Conservation (phyloP, 2,113 vertebrate genomes). For the Pollachius pollachius region DNA sequence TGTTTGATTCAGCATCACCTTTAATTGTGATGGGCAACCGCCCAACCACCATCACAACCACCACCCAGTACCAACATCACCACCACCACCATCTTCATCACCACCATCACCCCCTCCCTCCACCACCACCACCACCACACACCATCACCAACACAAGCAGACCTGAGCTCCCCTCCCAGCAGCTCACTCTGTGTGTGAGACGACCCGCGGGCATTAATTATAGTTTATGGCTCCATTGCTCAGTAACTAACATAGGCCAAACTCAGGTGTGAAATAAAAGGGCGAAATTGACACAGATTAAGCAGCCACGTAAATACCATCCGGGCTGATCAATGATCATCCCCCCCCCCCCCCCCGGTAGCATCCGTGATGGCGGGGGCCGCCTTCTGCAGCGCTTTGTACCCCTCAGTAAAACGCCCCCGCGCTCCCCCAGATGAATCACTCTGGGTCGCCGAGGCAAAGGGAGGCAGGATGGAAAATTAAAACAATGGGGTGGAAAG, state of each 20-base stretch:
- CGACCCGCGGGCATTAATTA: conserved; percentile 23
- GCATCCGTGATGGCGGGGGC: conserved; percentile 17
- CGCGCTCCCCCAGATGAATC: conserved; percentile 40
- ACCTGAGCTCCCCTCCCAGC: no score
- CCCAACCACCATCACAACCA: no score
- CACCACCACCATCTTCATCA: no score
- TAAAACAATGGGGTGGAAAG: conserved; percentile 38
- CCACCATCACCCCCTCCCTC: no score
- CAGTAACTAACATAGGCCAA: conserved; percentile 5
- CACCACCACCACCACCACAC: no score
- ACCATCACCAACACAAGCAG: no score
- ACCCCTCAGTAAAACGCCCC: background rate
- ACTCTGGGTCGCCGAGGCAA: conserved; percentile 37
- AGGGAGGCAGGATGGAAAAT: conserved; percentile 17
- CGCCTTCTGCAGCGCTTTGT: conserved; percentile 10
- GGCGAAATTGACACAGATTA: conserved; percentile 28
- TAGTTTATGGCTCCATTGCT: conserved; percentile 36
- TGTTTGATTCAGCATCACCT: no score
- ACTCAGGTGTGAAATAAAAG: background rate
- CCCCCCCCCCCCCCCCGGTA: conserved; percentile 19
- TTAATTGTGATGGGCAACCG: no score
- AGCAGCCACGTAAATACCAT: conserved; percentile 30
- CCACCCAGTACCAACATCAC: no score
- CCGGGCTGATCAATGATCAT: conserved; percentile 37
- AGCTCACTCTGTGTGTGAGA: no score